Conservation (phyloP, 2,113 vertebrate species). For the Probosciger aterrimus region DNA sequence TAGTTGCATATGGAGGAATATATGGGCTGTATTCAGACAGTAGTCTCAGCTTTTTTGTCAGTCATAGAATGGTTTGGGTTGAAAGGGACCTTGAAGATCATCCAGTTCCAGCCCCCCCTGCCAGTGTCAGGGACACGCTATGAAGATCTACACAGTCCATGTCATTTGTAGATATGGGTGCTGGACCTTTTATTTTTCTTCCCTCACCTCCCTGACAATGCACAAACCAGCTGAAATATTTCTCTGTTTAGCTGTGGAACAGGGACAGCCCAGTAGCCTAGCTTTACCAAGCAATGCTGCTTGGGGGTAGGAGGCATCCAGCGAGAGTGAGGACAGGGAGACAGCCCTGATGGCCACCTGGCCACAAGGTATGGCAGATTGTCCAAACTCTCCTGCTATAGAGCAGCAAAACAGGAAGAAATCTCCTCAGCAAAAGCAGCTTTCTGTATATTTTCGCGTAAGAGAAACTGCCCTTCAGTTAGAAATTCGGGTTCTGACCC, state of each 20-base stretch:
- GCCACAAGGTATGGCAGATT: not conserved
- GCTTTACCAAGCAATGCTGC: not conserved
- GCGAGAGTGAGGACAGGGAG: not conserved
- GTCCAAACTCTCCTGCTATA: not conserved
- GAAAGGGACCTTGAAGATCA: not conserved
- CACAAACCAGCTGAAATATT: not conserved
- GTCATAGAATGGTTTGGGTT: not conserved
- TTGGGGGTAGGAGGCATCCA: not conserved
- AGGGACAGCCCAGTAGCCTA: not conserved
- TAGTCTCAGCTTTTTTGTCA: not conserved
- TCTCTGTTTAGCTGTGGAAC: not conserved
- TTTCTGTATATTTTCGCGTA: not conserved
- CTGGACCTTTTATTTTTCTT: not conserved
- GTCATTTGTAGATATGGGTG: fast-evolving
- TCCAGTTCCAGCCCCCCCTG: not conserved
- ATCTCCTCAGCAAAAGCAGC: not conserved
- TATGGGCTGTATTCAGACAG: not conserved
- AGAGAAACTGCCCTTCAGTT: not conserved
- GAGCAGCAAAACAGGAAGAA: not conserved
- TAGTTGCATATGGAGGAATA: not conserved
- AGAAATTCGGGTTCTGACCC: not conserved
- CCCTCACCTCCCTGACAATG: not conserved
- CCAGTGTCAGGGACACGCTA: not conserved
- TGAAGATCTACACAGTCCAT: not conserved
- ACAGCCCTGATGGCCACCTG: not conserved